phyloP scores from a whole-genome alignment of 2,113 vertebrate genomes.

The Erpornis zantholeuca region DNA sequence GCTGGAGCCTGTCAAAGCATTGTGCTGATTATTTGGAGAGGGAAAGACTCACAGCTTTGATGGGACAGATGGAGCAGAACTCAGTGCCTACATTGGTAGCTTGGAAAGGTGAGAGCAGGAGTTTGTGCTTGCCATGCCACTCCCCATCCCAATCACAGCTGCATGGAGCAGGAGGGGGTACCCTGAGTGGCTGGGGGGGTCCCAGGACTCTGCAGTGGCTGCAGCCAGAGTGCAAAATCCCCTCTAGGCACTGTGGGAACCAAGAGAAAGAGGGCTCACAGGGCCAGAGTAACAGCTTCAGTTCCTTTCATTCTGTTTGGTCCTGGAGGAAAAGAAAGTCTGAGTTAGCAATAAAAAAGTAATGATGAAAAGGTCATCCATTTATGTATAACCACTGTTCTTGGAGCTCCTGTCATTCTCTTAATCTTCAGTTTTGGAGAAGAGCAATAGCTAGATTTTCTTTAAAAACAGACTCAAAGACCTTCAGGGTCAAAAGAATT shows the following conservation, averaged over 20 bases:
- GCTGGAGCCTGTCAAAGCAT: background rate
- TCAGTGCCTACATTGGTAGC: background rate
- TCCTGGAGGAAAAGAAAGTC: background rate
- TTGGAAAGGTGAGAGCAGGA: background rate
- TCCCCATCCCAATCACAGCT: background rate
- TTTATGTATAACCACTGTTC: background rate
- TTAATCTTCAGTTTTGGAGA: background rate
- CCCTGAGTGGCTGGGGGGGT: accelerated
- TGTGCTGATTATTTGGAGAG: background rate
- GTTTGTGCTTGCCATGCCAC: background rate
- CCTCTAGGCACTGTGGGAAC: background rate
- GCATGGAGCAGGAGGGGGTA: background rate
- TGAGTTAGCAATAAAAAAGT: background rate
- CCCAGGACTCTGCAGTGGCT: background rate
- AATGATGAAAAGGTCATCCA: background rate
- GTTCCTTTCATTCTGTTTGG: background rate
- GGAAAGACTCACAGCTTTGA: background rate
- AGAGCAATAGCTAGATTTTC: background rate
- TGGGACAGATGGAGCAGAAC: background rate
- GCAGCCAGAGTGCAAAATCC: background rate
- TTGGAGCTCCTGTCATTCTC: background rate
- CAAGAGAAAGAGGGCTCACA: background rate
- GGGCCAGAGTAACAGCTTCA: background rate
- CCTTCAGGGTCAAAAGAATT: background rate
- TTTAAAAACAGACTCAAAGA: background rate